phyloP scores from a whole-genome alignment of 2,888 invertebrate species.

The Serripes groenlandicus region DNA sequence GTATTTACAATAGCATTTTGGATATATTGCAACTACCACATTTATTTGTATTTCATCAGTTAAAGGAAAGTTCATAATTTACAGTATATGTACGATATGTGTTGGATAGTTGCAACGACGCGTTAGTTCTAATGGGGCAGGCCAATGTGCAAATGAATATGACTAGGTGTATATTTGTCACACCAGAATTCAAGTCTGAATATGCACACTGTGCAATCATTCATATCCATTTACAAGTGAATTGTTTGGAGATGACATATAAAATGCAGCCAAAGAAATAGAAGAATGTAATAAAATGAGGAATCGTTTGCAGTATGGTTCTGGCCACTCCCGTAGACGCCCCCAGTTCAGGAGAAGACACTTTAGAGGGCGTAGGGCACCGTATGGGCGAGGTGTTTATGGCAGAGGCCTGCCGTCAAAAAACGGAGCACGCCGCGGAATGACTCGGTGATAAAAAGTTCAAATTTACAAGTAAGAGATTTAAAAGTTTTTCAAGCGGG shows the following conservation, averaged over 20 bases:
- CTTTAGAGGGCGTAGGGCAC: background rate
- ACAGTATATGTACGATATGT: no score
- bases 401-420: background rate
- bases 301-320: no score
- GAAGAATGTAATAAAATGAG: conserved; percentile 14
- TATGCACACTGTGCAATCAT: conserved; percentile 33
- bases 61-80: no score
- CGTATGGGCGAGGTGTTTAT: background rate
- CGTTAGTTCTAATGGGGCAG: no score
- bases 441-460: background rate
- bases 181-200: conserved; percentile 26
- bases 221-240: background rate
- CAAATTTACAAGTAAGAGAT: background rate
- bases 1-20: no score
- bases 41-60: no score
- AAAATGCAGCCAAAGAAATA: conserved; percentile 36
- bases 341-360: background rate
- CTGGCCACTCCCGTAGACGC: background rate
- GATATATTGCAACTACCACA: no score
- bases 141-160: no score
- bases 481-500: background rate
- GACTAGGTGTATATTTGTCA: no score
- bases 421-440: conserved; percentile 1
- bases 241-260: conserved; percentile 37
- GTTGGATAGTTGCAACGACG: no score